Evolutionary conservation across 2,113 vertebrate species (phyloP).

Genomic region (Carassius auratus): DNA sequence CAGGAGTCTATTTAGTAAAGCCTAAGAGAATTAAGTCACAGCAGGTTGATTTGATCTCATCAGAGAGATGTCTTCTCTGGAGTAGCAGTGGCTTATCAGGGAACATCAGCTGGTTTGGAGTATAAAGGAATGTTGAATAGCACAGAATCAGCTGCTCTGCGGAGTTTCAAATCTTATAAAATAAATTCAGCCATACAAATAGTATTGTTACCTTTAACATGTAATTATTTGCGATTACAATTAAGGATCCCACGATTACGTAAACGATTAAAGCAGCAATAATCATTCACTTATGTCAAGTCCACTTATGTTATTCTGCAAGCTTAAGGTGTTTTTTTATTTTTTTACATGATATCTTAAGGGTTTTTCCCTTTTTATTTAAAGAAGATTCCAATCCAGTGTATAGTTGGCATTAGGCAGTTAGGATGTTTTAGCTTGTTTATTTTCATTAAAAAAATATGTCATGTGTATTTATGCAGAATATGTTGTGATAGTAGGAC

Average conservation of each 20-base stretch:
- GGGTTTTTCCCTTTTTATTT: no score
- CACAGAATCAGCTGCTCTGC: neutral
- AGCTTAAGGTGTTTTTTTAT: no score
- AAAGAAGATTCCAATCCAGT: no score
- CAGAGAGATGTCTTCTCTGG: conserved; percentile 19
- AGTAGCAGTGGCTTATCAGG: conserved; percentile 1
- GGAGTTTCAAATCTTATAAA: neutral
- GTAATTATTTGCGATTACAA: neutral
- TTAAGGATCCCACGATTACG: no score
- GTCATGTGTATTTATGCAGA: neutral
- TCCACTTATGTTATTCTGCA: no score
- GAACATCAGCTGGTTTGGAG: neutral
- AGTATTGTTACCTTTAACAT: neutral
- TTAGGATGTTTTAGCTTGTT: no score
- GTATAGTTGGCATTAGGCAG: no score
- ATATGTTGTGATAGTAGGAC: neutral
- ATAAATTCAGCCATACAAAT: neutral
- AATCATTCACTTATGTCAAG: no score
- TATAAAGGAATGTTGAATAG: neutral
- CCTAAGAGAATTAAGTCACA: conserved; percentile 28
- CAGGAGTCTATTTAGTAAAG: neutral
- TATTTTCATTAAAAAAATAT: neutral
- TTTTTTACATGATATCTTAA: no score
- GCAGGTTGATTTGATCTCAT: conserved; percentile 9
- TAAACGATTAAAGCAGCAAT: no score